A percentile compares a stretch with the other conserved stretches of the same genome.
Conservation (phyloP, 2,113 vertebrate genomes). For the Nanger granti region DNA sequence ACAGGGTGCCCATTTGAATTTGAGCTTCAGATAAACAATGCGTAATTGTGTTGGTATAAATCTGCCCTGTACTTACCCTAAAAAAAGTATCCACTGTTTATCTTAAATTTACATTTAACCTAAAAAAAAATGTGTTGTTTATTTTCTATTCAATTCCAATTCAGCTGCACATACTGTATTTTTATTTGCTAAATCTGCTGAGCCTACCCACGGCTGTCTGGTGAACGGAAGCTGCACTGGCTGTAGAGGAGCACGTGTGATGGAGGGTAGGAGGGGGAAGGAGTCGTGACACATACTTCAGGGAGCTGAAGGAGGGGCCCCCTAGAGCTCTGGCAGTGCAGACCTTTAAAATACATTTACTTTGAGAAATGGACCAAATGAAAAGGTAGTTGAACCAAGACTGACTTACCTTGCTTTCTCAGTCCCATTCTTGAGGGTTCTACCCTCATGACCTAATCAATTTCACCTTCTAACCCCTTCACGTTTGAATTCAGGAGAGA, state of each 20-base stretch:
- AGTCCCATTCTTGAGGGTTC: not conserved
- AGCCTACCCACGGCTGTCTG: not conserved
- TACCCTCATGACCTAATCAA: not conserved
- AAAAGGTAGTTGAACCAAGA: not conserved
- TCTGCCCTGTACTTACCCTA: not conserved
- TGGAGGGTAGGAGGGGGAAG: not conserved
- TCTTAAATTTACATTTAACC: not conserved
- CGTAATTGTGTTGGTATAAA: not conserved
- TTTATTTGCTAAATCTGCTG: not conserved
- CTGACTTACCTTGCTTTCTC: not conserved
- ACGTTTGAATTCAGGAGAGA: no score
- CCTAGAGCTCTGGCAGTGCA: rapidly evolving
- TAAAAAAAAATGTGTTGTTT: not conserved
- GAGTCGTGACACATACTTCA: not conserved
- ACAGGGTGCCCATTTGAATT: not conserved
- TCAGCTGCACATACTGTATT: not conserved
- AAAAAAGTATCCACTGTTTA: not conserved
- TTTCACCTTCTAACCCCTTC: not conserved
- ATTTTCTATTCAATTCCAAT: not conserved
- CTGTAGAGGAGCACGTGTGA: not conserved
- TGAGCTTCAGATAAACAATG: not conserved
- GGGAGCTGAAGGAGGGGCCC: no score
- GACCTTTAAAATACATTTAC: rapidly evolving
- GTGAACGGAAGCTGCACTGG: not conserved
- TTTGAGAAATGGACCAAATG: not conserved